phyloP scores from a whole-genome alignment of 2,888 invertebrate species.

The Hemaris fuciformis region DNA sequence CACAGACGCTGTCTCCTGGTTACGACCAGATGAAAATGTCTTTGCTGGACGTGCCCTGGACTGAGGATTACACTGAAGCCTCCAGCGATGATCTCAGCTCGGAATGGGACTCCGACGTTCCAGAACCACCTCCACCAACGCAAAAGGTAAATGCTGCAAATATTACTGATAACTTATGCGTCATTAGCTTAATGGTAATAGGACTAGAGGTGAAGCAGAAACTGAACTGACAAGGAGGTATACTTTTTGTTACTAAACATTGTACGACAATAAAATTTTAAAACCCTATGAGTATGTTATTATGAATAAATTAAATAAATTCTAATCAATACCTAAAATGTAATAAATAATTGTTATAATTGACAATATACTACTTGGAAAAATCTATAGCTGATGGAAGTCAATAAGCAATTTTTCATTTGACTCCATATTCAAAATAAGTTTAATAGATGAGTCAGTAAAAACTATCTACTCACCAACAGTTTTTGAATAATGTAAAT shows the following conservation, averaged over 20 bases:
- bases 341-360: neutral
- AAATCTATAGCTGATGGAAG: no score
- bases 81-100: conserved; percentile 95
- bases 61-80: conserved; percentile 92
- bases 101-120: conserved; percentile 94
- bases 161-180: neutral
- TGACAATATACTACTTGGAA: neutral
- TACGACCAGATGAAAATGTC: conserved; percentile 91
- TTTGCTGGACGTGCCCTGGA: conserved; percentile 87
- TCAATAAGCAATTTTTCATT: no score
- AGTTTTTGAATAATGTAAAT: no score
- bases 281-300: neutral
- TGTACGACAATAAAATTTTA: neutral
- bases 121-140: conserved; percentile 76
- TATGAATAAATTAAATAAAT: neutral
- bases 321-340: neutral
- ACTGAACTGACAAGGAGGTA: neutral
- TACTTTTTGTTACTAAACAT: neutral
- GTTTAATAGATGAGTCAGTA: no score
- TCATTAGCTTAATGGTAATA: neutral
- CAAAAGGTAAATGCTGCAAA: conserved; percentile 51
- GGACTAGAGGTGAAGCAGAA: neutral
- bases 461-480: no score
- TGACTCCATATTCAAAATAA: no score
- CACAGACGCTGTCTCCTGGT: conserved; percentile 80